Percentiles rank a stretch among this genome's conserved stretches.
Conservation (phyloP, 2,113 vertebrate species). For the Cathartes aura region DNA sequence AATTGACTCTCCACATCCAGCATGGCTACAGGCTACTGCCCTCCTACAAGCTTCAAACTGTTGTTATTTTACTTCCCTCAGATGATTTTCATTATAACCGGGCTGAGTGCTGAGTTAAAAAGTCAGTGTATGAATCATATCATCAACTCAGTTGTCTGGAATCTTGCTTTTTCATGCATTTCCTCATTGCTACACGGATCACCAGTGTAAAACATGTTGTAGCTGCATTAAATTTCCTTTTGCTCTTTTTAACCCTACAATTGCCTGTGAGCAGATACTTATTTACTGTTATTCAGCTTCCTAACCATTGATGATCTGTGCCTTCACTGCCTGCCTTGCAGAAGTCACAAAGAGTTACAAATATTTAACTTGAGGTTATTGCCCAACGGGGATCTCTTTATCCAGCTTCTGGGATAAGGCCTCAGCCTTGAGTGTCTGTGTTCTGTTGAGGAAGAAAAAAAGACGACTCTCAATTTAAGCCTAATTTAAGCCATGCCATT, state of each 20-base stretch:
- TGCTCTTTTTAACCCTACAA: conserved; percentile 3
- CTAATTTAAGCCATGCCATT: neutral
- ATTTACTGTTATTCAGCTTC: neutral
- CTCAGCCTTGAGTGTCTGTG: neutral
- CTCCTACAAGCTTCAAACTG: neutral
- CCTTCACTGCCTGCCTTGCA: neutral
- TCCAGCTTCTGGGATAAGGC: neutral
- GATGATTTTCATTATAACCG: conserved; percentile 25
- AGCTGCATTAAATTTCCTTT: neutral
- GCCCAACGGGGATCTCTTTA: neutral
- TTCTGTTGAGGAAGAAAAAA: neutral
- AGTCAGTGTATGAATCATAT: neutral
- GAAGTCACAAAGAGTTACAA: neutral
- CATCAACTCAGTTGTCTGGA: conserved; percentile 9
- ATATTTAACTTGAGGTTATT: neutral
- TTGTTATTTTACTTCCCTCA: neutral
- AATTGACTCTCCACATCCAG: neutral
- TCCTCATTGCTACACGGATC: neutral
- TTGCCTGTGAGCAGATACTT: neutral
- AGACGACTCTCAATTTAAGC: neutral
- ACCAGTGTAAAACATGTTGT: neutral
- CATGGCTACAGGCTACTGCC: neutral
- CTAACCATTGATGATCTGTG: neutral
- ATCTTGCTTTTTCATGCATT: neutral
- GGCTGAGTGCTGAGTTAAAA: neutral